Base-by-base conservation (phyloP, 2,888 invertebrate genomes). In the Torymus aiolomorphi region DNA sequence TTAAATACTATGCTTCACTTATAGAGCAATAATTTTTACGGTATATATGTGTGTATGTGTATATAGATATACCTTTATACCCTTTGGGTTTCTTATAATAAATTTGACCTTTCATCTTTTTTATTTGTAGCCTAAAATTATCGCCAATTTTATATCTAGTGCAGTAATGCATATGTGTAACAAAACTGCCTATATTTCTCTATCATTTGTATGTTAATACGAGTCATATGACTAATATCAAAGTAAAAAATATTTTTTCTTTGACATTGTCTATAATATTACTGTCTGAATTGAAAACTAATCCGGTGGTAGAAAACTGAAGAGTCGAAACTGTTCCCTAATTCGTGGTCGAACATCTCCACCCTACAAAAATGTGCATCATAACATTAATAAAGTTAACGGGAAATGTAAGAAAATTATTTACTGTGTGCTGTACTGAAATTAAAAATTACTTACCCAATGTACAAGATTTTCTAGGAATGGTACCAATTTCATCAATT, bases 341-440 rank as follows among this genome's bases (percentile, higher is more conserved):
- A 98, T 97, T 91, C 96, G 95, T 2, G 97, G 97, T 82, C 98
- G 93, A 0, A 98, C 98, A 90, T 98, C 98, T 89, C 96, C 96
- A 88, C 96, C 96, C 96, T 96, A 92, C 72, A 92, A 92, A 86
- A 13, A 67, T 49, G 8, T 56, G 16, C 51, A 49, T 65, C 57
- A 56, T 57, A n/a, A 71, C 10, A 10, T 51, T 42, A 42, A 42
- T 42, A 5, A 42, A 42, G 8, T 8, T 42, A 42, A 10, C 42
- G 16, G 10, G 18, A 52, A 42, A 31, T 57, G 49, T 54, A 3
- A 24, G 54, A 63, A 56, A 62, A 69, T 56, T 14, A 42, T 16
- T 20, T 51, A 56, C 3, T 18, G 20, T 65, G n/a, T 42, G 12
- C 51, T 72, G 11, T 56, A 62, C n/a, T 73, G 20, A 70, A 20